These are phyloP conservation scores for Lasioglossum vierecki DNA, from an alignment of 2,888 invertebrate species.

Conservation along the genomic window DNA sequence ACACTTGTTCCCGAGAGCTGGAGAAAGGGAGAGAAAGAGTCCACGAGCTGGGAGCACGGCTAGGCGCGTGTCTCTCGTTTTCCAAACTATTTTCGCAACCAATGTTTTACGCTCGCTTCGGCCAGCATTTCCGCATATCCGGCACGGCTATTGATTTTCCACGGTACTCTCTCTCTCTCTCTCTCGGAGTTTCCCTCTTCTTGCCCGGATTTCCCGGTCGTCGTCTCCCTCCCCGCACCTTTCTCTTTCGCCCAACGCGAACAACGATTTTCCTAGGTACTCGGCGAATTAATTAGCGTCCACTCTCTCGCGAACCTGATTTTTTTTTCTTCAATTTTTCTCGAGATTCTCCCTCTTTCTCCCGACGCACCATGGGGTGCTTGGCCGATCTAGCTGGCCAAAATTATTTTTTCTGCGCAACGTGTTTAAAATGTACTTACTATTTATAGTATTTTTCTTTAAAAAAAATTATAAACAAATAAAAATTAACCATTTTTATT, in stretches of 20 bases:
- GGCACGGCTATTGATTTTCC: constrained; percentile 42
- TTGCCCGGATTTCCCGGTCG: constrained; percentile 21
- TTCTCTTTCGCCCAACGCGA: not conserved
- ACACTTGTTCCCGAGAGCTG: constrained; percentile 66
- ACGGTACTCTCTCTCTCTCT: not conserved
- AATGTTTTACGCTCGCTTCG: constrained; percentile 13
- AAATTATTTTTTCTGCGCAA: too few relatives aligned
- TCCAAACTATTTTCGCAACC: constrained; percentile 42
- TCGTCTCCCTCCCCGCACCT: not conserved
- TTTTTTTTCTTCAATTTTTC: not conserved
- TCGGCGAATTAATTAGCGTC: constrained; percentile 47
- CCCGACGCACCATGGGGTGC: too few relatives aligned
- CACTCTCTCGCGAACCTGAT: not conserved
- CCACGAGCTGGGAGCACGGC: not conserved
- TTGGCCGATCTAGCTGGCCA: too few relatives aligned
- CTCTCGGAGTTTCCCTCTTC: not conserved
- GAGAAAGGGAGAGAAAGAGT: not conserved
- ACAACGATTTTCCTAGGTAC: constrained; percentile 22
- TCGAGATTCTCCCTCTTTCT: not conserved
- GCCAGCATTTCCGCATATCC: not conserved
- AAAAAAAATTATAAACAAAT: too few relatives aligned
- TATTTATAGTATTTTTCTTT: too few relatives aligned
- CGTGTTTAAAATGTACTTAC: too few relatives aligned
- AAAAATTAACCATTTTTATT: too few relatives aligned
- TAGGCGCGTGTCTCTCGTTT: constrained; percentile 8